Evolutionary conservation across 2,797 vertebrate genomes (phyloP).

Genomic region (Thaleichthys pacificus): DNA sequence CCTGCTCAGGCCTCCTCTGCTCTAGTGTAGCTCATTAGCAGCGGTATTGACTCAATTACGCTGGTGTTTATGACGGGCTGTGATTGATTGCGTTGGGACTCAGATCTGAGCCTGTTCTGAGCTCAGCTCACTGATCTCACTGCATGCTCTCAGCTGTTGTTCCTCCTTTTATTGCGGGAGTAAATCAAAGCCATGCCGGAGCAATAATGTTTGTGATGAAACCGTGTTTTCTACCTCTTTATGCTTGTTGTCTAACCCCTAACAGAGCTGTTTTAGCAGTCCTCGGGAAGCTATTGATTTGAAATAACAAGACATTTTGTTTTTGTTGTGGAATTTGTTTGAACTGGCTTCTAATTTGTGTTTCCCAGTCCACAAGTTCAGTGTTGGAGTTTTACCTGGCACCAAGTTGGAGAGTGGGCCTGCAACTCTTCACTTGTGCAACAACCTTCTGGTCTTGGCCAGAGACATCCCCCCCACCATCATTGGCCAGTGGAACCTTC

Average conservation of each 20-base stretch:
- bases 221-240: not conserved
- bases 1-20: not conserved
- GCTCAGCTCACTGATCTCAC: conserved; percentile 37
- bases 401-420: conserved; percentile 92
- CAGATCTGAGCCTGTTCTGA: conserved; percentile 38
- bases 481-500: conserved; percentile 90
- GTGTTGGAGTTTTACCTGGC: conserved; percentile 87
- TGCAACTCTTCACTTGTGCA: conserved; percentile 93
- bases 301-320: not conserved
- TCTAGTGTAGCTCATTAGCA: conserved; percentile 13
- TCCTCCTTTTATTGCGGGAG: conserved; percentile 31
- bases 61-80: conserved; percentile 37
- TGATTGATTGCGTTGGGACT: conserved; percentile 39
- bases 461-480: conserved; percentile 84
- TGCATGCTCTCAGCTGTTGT: conserved; percentile 46
- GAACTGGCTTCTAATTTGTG: not conserved
- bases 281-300: not conserved
- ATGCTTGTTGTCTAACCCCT: not conserved
- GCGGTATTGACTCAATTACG: not conserved
- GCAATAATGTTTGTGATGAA: conserved; percentile 27
- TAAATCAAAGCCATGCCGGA: conserved; percentile 35
- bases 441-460: conserved; percentile 85
- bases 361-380: conserved; percentile 82
- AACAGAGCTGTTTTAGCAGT: not conserved
- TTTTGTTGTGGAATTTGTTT: not conserved